Conservation (phyloP, 2,888 invertebrate species). For the Cheilosia soror region DNA sequence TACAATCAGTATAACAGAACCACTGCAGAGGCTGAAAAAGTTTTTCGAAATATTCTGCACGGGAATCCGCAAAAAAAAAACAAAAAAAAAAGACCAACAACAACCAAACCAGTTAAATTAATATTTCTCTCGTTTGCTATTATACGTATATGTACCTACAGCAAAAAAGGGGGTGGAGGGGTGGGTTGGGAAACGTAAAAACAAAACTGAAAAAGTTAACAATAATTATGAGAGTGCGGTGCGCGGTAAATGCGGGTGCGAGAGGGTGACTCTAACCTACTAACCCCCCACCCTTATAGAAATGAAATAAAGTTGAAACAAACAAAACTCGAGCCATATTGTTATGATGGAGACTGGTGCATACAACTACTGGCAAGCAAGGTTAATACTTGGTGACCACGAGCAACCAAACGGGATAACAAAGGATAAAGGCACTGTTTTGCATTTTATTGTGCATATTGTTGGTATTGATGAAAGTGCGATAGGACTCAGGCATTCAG, state of each 20-base stretch:
- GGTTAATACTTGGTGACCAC: slow-evolving; percentile 56
- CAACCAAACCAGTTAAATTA: slow-evolving; percentile 43
- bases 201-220: slow-evolving; percentile 60
- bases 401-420: slow-evolving; percentile 47
- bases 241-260: slow-evolving; percentile 29
- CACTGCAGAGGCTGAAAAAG: not conserved
- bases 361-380: not conserved
- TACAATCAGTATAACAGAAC: slow-evolving; percentile 6
- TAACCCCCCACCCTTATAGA: slow-evolving; percentile 20
- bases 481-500: slow-evolving; percentile 67
- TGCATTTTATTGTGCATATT: slow-evolving; percentile 74
- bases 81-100: slow-evolving; percentile 52
- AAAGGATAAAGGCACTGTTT: slow-evolving; percentile 73
- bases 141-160: too few relatives aligned
- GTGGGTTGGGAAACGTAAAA: slow-evolving; percentile 27
- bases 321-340: slow-evolving; percentile 40
- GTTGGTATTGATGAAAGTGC: slow-evolving; percentile 75
- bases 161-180: not conserved
- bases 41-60: slow-evolving; percentile 10
- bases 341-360: slow-evolving; percentile 4
- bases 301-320: slow-evolving; percentile 64
- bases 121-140: slow-evolving; percentile 44
- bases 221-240: slow-evolving; percentile 59
- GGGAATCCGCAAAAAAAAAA: slow-evolving; percentile 50
- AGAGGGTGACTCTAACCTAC: slow-evolving; percentile 25